These are phyloP conservation scores for Lagenorhynchus albirostris DNA, from an alignment of 2,113 vertebrate genomes.

Conservation along the genomic window DNA sequence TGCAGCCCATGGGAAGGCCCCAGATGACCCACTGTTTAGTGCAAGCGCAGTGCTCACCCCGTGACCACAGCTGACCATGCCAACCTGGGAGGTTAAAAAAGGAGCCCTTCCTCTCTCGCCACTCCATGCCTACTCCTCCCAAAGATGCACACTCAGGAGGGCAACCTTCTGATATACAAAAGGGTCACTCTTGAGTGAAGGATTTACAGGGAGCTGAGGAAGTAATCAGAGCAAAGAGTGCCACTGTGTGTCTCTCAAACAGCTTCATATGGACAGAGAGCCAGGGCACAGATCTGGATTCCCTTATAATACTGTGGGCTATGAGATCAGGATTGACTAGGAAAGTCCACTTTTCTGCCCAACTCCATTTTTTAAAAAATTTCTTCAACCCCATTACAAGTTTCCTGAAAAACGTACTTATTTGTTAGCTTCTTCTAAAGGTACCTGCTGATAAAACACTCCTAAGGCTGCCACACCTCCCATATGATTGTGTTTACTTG, in stretches of 20 bases:
- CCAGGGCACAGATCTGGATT: neutral
- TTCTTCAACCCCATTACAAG: neutral
- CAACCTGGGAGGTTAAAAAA: neutral
- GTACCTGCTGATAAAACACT: neutral
- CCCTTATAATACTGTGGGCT: neutral
- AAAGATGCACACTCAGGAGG: neutral
- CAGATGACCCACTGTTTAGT: fast-evolving
- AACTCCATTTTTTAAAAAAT: neutral
- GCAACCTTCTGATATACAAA: neutral
- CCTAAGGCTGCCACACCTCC: neutral
- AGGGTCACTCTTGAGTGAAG: neutral
- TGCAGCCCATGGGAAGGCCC: neutral
- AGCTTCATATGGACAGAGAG: neutral
- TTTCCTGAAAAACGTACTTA: neutral
- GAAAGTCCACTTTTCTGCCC: neutral
- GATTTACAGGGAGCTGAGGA: neutral
- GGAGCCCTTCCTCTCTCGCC: neutral
- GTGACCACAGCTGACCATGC: neutral
- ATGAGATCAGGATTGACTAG: neutral
- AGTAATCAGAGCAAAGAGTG: neutral
- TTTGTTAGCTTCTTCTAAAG: neutral
- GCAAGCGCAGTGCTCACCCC: neutral
- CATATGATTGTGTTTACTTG: neutral
- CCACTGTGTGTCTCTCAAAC: neutral
- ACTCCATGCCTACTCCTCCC: neutral